A percentile compares a stretch with the other conserved stretches of the same genome.
Evolutionary conservation across 2,888 invertebrate genomes (phyloP).

Genomic region (Heliconius charithonia): DNA sequence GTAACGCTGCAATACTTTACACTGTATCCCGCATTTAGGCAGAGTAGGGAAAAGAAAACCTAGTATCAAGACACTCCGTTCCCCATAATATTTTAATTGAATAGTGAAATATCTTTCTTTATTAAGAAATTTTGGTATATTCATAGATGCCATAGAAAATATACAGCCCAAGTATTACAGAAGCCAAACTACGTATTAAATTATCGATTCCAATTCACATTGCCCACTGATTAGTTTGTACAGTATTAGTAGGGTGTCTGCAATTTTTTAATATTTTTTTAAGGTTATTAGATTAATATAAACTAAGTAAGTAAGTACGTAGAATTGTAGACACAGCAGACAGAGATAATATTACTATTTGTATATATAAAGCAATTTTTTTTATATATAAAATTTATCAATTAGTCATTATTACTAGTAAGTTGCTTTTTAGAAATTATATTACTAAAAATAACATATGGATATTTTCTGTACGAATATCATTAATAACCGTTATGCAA

Average conservation of each 20-base stretch:
- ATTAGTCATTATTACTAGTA: no score
- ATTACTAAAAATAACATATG: no score
- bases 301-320: no score
- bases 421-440: no score
- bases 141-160: conserved; percentile 2
- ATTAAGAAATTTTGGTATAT: not conserved
- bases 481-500: no score
- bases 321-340: no score
- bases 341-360: no score
- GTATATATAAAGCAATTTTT: no score
- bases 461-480: no score
- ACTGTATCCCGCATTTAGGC: not conserved
- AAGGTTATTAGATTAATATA: not conserved
- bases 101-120: not conserved
- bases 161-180: conserved; percentile 6
- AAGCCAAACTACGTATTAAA: conserved; percentile 16
- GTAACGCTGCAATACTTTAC: not conserved
- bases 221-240: conserved; percentile 22
- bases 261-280: not conserved
- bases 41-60: no score
- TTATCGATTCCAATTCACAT: conserved; percentile 19
- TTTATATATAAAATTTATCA: no score
- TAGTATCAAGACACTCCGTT: not conserved
- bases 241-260: not conserved
- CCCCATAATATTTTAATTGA: not conserved